Conservation (phyloP, 2,888 invertebrate species). For the Diploptera punctata region DNA sequence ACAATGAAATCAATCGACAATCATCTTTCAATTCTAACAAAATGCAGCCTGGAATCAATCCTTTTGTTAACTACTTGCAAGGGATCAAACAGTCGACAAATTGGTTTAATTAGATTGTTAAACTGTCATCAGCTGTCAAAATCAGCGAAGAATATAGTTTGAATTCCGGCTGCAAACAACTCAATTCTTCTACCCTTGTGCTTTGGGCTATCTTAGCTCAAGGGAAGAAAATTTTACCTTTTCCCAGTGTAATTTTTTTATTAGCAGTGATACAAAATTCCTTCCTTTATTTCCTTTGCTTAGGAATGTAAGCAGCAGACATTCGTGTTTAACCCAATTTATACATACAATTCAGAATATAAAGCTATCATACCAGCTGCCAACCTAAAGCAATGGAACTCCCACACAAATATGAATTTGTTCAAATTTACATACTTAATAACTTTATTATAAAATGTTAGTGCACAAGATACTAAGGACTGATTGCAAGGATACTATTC, state of each 20-base stretch:
- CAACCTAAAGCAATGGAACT: slow-evolving; percentile 24
- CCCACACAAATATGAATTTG: not conserved
- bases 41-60: slow-evolving; percentile 21
- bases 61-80: slow-evolving; percentile 5
- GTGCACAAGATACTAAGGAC: too few species aligned
- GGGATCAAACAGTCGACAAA: too few species aligned
- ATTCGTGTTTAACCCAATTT: not conserved
- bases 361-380: not conserved
- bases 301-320: too few species aligned
- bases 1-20: slow-evolving; percentile 39
- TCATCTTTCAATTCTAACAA: slow-evolving; percentile 12
- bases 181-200: slow-evolving; percentile 30
- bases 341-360: not conserved
- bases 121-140: not conserved
- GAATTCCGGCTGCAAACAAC: slow-evolving; percentile 29
- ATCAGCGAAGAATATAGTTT: slow-evolving; percentile 23
- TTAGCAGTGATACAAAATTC: slow-evolving; percentile 34
- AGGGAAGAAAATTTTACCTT: slow-evolving; percentile 29
- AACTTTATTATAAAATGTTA: too few species aligned
- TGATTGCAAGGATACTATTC: too few species aligned
- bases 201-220: slow-evolving; percentile 24
- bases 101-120: too few species aligned
- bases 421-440: too few species aligned
- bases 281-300: slow-evolving; percentile 14
- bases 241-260: slow-evolving; percentile 6